Evolutionary conservation across 2,888 invertebrate species (phyloP).

Genomic region (Helleia helle): DNA sequence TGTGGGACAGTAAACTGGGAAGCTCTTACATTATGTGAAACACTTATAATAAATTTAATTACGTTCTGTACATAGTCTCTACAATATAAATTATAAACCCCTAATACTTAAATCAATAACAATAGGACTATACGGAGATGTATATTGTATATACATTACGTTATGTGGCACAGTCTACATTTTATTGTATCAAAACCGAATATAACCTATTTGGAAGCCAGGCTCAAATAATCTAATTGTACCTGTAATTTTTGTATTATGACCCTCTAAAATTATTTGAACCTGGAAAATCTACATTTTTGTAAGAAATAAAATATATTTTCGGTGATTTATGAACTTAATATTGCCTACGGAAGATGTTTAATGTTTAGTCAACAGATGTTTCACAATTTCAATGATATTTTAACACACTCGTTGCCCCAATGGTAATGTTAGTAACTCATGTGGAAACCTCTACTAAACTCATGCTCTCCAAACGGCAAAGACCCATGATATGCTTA

Average conservation of each 20-base stretch:
- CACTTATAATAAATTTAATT: constrained; percentile 44
- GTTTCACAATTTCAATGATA: background rate
- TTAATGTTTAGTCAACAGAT: background rate
- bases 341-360: background rate
- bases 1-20: constrained; percentile 45
- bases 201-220: constrained; percentile 14
- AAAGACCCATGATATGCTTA: constrained; percentile 8
- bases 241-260: background rate
- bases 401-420: background rate
- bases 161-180: constrained; percentile 64
- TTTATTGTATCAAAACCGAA: constrained; percentile 24
- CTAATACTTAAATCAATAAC: constrained; percentile 57
- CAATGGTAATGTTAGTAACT: too few species aligned
- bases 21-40: constrained; percentile 59
- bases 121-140: constrained; percentile 58
- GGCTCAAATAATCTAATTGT: constrained; percentile 9
- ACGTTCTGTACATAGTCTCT: constrained; percentile 44
- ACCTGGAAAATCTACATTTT: constrained; percentile 3
- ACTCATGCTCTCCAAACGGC: too few species aligned
- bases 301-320: background rate
- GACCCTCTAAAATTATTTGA: background rate
- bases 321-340: background rate
- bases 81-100: constrained; percentile 47
- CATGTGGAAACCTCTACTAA: too few species aligned
- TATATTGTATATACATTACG: constrained; percentile 51